Evolutionary conservation across 2,888 invertebrate genomes (phyloP).

Genomic region (Watsonalla cultraria): DNA sequence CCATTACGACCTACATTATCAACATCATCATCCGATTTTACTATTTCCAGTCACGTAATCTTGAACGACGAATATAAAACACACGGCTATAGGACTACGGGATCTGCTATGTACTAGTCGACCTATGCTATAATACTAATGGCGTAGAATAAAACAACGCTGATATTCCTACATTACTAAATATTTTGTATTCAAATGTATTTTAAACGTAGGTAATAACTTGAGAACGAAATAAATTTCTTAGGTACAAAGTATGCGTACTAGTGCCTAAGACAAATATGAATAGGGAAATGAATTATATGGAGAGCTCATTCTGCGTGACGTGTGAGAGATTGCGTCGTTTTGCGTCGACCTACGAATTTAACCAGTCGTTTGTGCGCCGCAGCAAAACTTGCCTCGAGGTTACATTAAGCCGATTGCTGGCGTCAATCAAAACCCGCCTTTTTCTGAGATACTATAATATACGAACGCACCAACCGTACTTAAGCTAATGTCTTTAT

Average conservation of each 20-base stretch:
- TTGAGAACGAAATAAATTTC: constrained; percentile 1
- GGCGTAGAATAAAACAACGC: neutral
- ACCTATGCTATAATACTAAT: neutral
- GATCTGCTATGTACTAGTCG: constrained; percentile 26
- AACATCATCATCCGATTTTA: constrained; percentile 78
- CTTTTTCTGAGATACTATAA: constrained; percentile 62
- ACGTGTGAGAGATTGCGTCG: constrained; percentile 75
- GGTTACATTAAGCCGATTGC: constrained; percentile 78
- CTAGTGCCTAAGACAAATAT: constrained; percentile 73
- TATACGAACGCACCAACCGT: constrained; percentile 41
- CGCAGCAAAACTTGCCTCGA: constrained; percentile 70
- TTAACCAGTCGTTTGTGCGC: constrained; percentile 73
- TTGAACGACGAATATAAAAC: constrained; percentile 72
- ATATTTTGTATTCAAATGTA: neutral
- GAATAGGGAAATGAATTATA: constrained; percentile 76
- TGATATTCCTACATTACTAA: neutral
- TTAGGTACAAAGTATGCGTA: constrained; percentile 30
- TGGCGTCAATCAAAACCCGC: constrained; percentile 73
- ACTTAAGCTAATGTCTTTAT: constrained; percentile 47
- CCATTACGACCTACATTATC: constrained; percentile 78
- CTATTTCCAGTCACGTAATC: constrained; percentile 79
- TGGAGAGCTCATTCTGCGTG: constrained; percentile 70
- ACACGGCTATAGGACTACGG: constrained; percentile 45
- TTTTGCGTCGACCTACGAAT: constrained; percentile 75
- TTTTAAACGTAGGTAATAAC: neutral